Evolutionary conservation across 2,888 invertebrate species (phyloP), one percentile per base, ranked within the genome.

Genomic region (Ophion costatus): DNA sequence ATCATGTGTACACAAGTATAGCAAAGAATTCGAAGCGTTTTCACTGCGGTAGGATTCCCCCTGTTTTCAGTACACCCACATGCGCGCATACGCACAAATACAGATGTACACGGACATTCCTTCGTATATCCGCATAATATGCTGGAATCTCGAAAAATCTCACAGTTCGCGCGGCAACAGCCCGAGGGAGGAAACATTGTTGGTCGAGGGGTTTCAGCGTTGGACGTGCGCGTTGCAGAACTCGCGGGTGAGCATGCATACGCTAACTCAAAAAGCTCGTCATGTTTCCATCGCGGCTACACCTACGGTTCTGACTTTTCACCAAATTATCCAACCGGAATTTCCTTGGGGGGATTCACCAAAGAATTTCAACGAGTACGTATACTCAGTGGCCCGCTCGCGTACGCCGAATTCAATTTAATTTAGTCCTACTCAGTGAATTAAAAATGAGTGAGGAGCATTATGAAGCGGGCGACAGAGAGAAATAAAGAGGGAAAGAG

Each of bases 21-120:
- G 42, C 17, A 38, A 73, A 57, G 42, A 66, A 73, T 73, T 51
- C 61, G 29, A 61, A 7, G 45, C 17, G 74, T 67, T 80, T 74
- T 61, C 74, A 17, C 67, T 29, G 67, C 11, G 74, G 29, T 59
- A 42, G 67, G 24, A 42, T 57, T 20, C 3, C 42, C 57, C 0
- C 17, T 42, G 11, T 33, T 29, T 64, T 7, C 2, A 29, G 14
- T 24, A 5, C 38, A 33, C n/a, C 24, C 51, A n/a, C 56, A 7
- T 9, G 22, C 56, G 42, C 10, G 51, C 9, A 9, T n/a, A 17
- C 24, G 4, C 17, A n/a, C 17, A 56, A 14, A 29, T n/a, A 57
- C 24, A 11, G 4, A 38, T 24, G n/a, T 38, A 33, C 33, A n/a
- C 6, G 51, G n/a, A 14, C 10, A 71, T 6, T 9, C 29, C 57